Evolutionary conservation across 2,797 vertebrate species (phyloP).

Genomic region (Fistularia tabacaria): DNA sequence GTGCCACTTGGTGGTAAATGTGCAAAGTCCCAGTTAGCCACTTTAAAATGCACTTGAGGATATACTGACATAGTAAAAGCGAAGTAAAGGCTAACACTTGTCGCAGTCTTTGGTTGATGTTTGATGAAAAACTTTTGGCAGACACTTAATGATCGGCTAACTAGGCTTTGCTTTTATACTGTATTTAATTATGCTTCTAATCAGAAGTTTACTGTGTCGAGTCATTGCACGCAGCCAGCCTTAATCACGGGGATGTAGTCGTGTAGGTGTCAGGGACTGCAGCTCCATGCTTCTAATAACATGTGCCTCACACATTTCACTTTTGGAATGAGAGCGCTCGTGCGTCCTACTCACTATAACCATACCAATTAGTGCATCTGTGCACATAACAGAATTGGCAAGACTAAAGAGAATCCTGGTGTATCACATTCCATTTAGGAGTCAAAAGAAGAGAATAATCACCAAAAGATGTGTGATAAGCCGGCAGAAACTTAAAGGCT

Average conservation of each 20-base stretch:
- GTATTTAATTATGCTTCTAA: conserved; percentile 59
- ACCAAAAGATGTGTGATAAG: conserved; percentile 61
- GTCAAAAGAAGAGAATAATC: conserved; percentile 52
- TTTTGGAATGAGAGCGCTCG: conserved; percentile 33
- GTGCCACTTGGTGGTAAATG: too few species aligned
- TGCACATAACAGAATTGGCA: conserved; percentile 60
- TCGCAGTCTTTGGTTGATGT: conserved; percentile 2
- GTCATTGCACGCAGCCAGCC: conserved; percentile 24
- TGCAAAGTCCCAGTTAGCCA: too few species aligned
- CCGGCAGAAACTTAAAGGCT: conserved; percentile 29
- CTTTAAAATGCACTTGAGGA: too few species aligned
- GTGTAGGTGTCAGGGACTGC: conserved; percentile 32
- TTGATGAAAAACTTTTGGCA: conserved; percentile 4
- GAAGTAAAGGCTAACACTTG: too few species aligned
- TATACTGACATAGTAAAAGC: too few species aligned
- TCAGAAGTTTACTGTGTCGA: conserved; percentile 42
- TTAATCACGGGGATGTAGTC: conserved; percentile 34
- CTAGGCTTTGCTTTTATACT: conserved; percentile 34
- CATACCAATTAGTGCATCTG: conserved; percentile 66
- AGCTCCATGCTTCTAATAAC: background rate
- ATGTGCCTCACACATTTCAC: conserved; percentile 66
- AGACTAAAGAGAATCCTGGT: conserved; percentile 46
- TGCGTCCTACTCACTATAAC: conserved; percentile 50
- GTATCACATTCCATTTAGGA: conserved; percentile 29
- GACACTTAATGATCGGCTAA: conserved; percentile 20